These are phyloP conservation scores for Trypoxylus dichotomus DNA, from an alignment of 1,140 invertebrate species.

Conservation along the genomic window DNA sequence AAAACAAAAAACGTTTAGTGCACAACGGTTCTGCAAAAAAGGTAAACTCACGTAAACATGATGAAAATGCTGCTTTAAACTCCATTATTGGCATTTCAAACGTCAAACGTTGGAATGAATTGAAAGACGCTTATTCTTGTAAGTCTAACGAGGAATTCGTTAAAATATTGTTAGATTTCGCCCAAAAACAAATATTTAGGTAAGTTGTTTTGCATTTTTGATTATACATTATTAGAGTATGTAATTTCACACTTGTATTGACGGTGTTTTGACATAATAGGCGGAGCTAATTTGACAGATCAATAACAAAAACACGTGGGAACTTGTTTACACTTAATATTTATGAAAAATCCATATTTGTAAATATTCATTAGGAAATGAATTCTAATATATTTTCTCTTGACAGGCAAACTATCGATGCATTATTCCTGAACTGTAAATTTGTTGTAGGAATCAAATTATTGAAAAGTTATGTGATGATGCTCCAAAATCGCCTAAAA, in stretches of 20 bases:
- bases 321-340: constrained; percentile 30
- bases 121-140: constrained; percentile 51
- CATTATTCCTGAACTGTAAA: too few relatives aligned
- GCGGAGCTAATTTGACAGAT: constrained; percentile 52
- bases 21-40: constrained; percentile 26
- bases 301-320: constrained; percentile 36
- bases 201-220: constrained; percentile 36
- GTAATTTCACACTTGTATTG: constrained; percentile 6
- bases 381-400: too few relatives aligned
- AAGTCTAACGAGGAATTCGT: constrained; percentile 57
- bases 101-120: constrained; percentile 55
- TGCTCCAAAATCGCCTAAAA: not conserved
- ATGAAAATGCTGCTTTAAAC: constrained; percentile 32
- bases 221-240: constrained; percentile 9
- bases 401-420: too few relatives aligned
- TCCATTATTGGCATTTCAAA: constrained; percentile 53
- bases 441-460: not conserved
- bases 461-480: constrained; percentile 26
- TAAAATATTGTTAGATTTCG: constrained; percentile 54
- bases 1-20: constrained; percentile 30
- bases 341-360: not conserved
- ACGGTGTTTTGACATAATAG: constrained; percentile 31
- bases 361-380: not conserved
- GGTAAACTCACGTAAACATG: constrained; percentile 30
- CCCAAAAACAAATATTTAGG: constrained; percentile 48